A percentile compares a stretch with the other conserved stretches of the same genome.
phyloP scores from a whole-genome alignment of 1,140 invertebrate species.

The Apis dorsata region DNA sequence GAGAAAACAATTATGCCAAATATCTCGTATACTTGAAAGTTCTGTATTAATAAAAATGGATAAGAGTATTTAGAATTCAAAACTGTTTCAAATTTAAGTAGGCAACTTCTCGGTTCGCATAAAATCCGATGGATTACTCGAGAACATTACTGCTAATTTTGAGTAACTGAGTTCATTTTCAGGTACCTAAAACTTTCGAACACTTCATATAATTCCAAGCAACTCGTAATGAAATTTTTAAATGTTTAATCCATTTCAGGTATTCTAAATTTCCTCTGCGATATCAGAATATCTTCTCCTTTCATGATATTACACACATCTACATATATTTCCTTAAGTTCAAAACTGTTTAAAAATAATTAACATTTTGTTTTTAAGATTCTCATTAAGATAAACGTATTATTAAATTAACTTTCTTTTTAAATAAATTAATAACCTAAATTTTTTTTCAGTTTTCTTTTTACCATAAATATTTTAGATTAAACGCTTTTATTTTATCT shows the following conservation, averaged over 20 bases:
- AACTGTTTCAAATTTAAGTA: conserved; percentile 24
- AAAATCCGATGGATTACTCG: conserved; percentile 49
- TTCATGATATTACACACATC: too few species aligned
- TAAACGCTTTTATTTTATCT: too few species aligned
- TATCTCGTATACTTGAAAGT: neutral
- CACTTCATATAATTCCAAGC: conserved; percentile 27
- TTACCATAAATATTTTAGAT: too few species aligned
- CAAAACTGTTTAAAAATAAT: neutral
- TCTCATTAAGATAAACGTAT: too few species aligned
- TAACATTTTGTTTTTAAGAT: neutral
- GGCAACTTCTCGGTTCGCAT: conserved; percentile 16
- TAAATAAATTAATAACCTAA: too few species aligned
- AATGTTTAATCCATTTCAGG: conserved; percentile 13
- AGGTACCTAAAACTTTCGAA: conserved; percentile 36
- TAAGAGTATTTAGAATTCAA: conserved; percentile 24
- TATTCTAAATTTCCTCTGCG: neutral
- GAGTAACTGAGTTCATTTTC: conserved; percentile 42
- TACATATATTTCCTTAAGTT: neutral
- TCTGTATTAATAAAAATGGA: conserved; percentile 19
- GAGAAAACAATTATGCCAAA: too few species aligned
- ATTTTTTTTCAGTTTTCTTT: too few species aligned
- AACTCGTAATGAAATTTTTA: conserved; percentile 42
- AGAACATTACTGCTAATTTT: conserved; percentile 45
- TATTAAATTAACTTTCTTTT: too few species aligned
- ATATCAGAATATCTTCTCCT: neutral